Percentiles rank a stretch among this genome's conserved stretches.
Conservation (phyloP, 2,113 vertebrate genomes). For the Andinoacara biseriatus region DNA sequence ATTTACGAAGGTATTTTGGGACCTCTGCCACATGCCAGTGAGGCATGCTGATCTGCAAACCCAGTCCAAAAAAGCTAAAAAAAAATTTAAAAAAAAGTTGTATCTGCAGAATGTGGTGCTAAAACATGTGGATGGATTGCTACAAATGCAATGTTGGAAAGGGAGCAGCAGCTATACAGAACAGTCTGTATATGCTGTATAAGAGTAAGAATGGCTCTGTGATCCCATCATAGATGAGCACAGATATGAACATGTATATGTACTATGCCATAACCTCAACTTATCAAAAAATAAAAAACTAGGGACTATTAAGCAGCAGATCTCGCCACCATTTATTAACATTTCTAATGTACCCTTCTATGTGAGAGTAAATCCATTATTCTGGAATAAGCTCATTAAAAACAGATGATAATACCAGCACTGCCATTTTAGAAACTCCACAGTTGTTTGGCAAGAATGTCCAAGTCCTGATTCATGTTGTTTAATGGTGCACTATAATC, state of each 20-base stretch:
- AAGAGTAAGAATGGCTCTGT: background rate
- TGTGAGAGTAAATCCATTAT: slow-evolving; percentile 48
- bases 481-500: slow-evolving; percentile 68
- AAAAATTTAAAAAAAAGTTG: background rate
- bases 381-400: slow-evolving; percentile 53
- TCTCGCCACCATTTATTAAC: background rate
- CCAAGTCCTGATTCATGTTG: slow-evolving; percentile 60
- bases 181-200: background rate
- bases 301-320: background rate
- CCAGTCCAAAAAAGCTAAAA: slow-evolving; percentile 20
- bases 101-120: slow-evolving; percentile 7
- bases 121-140: background rate
- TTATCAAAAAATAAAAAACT: background rate
- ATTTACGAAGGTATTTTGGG: slow-evolving; percentile 59
- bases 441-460: slow-evolving; percentile 52
- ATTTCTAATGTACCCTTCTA: background rate
- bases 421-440: slow-evolving; percentile 17
- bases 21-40: slow-evolving; percentile 51
- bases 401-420: slow-evolving; percentile 45
- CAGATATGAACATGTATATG: background rate
- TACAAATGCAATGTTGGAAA: background rate
- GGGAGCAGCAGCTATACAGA: background rate
- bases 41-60: slow-evolving; percentile 32
- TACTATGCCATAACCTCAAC: background rate
- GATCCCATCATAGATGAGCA: background rate